Evolutionary conservation across 1,140 invertebrate species (phyloP).

Genomic region (Meloidogyne floridensis): DNA sequence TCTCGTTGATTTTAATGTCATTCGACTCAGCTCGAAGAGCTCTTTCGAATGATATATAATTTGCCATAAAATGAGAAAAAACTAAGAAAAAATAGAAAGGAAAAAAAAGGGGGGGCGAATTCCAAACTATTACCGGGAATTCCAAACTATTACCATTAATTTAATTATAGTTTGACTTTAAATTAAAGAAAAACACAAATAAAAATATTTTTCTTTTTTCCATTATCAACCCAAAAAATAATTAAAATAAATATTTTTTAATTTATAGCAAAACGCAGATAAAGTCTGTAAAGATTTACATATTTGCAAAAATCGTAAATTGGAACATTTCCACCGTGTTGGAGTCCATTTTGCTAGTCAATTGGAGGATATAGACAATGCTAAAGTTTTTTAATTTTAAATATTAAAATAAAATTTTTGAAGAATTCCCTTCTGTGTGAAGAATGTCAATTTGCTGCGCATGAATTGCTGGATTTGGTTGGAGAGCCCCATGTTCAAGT

Average conservation of each 20-base stretch:
- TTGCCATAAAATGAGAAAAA: no score
- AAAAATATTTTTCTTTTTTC: no score
- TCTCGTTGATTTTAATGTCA: no score
- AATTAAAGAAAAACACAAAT: no score
- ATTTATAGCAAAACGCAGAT: conserved; percentile 50
- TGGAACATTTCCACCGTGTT: conserved; percentile 60
- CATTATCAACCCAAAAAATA: no score
- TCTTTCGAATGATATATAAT: no score
- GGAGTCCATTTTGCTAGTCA: conserved; percentile 59
- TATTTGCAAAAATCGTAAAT: conserved; percentile 57
- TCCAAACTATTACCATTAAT: no score
- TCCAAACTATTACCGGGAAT: no score
- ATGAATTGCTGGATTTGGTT: conserved; percentile 53
- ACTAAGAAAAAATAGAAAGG: no score
- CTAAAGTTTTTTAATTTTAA: conserved; percentile 34
- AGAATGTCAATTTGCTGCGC: conserved; percentile 63
- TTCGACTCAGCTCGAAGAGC: no score
- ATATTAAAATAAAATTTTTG: conserved; percentile 10
- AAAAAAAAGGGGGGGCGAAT: no score
- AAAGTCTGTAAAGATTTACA: conserved; percentile 56
- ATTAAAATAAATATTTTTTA: not conserved
- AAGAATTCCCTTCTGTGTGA: conserved; percentile 60
- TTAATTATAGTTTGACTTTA: no score
- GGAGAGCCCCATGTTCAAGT: conserved; percentile 50
- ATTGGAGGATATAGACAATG: conserved; percentile 41